Base-by-base conservation (phyloP, 2,888 invertebrate genomes). In the Scaptomyza polygonia region DNA sequence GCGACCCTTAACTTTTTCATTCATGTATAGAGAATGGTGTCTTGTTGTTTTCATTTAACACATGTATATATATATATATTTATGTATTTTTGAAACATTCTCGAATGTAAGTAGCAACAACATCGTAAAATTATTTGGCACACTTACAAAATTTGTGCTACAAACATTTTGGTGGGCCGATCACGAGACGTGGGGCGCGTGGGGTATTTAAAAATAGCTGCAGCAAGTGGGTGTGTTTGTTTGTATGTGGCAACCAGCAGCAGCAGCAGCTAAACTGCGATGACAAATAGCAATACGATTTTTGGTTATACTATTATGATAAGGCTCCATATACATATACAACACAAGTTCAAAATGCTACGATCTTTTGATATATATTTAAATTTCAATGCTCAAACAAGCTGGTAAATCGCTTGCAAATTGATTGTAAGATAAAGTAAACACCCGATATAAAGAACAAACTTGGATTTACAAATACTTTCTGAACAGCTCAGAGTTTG, bases 91-190 rank as follows among this genome's bases (percentile, higher is more conserved):
- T 77, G 69, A 83, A 63, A 80, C 77, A 80, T 69, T 53, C 71
- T 64, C 71, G 53, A 61, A 56, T 49, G 62, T 18, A 47, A 44
- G 63, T n/a, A n/a, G n/a, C n/a, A n/a, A n/a, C 47, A 58, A 54
- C 48, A 59, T 62, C 73, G 62, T 61, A 59, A 80, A 83, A 83
- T 79, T 83, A 83, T 83, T 79, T 83, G 84, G 78, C 78, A 79
- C 84, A 80, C 69, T 52, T 18, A 43, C 52, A 52, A 52, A 43
- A 43, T 11, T 43, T 29, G 9, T 42, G 42, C 12, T 11, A 3
- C 61, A 16, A 54, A 77, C 72, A 76, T 65, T 34, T 48, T 40
- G 42, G 42, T 45, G 49, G 49, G 36, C 36, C 32, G 56, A 43
- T 42, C 32, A 58, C 52, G 43, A 42, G 43, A 52, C 43, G 52